These are phyloP conservation scores for Podocnemis expansa DNA, from an alignment of 2,113 vertebrate genomes.

Conservation along the genomic window DNA sequence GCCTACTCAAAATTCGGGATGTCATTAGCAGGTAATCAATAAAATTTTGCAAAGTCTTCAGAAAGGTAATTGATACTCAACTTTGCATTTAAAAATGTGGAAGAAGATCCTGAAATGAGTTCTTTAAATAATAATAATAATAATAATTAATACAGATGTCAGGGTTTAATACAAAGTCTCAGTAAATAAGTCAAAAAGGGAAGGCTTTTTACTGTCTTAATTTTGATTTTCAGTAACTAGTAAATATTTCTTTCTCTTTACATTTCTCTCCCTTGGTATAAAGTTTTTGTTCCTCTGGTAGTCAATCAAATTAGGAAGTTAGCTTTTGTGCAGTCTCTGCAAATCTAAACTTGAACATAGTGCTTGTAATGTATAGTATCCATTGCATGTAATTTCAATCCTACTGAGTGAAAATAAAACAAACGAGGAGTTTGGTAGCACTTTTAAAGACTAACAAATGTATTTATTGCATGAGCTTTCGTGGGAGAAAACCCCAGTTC, in stretches of 20 bases:
- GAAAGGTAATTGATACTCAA: not conserved
- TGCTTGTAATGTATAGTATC: not conserved
- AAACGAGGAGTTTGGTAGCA: too few relatives aligned
- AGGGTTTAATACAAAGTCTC: not conserved
- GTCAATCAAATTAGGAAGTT: not conserved
- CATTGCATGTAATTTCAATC: not conserved
- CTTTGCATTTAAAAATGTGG: not conserved
- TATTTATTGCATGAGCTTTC: too few relatives aligned
- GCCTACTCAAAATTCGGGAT: not conserved
- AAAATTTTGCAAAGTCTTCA: not conserved
- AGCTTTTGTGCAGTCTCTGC: accelerated
- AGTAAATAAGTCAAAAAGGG: not conserved
- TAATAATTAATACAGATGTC: not conserved
- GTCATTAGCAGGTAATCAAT: not conserved
- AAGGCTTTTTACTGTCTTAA: not conserved
- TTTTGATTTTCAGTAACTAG: not conserved
- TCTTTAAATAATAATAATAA: not conserved
- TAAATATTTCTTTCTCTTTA: not conserved
- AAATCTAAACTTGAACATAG: not conserved
- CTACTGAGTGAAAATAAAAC: not conserved
- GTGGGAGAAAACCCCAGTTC: too few relatives aligned
- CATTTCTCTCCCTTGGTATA: not conserved
- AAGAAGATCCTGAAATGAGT: not conserved
- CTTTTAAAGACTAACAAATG: too few relatives aligned
- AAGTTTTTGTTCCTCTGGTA: not conserved